These are phyloP conservation scores for Crotalus helleri DNA, from an alignment of 2,113 vertebrate genomes.

Conservation along the genomic window DNA sequence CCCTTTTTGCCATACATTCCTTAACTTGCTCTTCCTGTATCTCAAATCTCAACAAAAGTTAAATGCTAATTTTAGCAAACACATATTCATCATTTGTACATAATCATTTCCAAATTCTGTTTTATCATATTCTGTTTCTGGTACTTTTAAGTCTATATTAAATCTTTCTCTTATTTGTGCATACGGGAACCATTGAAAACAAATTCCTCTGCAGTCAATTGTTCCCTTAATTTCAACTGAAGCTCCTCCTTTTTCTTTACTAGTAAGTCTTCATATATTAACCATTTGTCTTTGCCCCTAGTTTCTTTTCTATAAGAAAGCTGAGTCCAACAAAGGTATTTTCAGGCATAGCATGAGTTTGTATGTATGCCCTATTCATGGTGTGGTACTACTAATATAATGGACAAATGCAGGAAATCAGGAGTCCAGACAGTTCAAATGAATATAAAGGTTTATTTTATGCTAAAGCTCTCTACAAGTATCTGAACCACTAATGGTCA, in stretches of 20 bases:
- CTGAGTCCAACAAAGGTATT: neutral
- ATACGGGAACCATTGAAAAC: neutral
- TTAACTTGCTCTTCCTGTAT: neutral
- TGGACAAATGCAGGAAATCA: neutral
- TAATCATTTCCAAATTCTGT: neutral
- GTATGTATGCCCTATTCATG: neutral
- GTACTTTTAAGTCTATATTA: neutral
- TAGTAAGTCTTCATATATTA: neutral
- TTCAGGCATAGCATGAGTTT: neutral
- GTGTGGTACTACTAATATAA: neutral
- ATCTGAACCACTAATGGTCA: neutral
- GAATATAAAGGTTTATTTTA: neutral
- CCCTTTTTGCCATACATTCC: neutral
- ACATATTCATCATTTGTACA: neutral
- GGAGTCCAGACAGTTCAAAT: neutral
- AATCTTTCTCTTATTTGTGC: neutral
- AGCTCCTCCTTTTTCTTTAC: too few relatives aligned
- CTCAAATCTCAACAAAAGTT: neutral
- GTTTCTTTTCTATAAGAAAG: neutral
- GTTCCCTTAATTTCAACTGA: neutral
- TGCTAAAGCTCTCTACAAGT: neutral
- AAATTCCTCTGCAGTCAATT: neutral
- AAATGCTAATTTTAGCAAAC: neutral
- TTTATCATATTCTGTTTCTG: neutral
- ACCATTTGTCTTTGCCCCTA: neutral